These are phyloP conservation scores for Pontoporia blainvillei DNA, from an alignment of 2,113 vertebrate genomes.

Conservation along the genomic window DNA sequence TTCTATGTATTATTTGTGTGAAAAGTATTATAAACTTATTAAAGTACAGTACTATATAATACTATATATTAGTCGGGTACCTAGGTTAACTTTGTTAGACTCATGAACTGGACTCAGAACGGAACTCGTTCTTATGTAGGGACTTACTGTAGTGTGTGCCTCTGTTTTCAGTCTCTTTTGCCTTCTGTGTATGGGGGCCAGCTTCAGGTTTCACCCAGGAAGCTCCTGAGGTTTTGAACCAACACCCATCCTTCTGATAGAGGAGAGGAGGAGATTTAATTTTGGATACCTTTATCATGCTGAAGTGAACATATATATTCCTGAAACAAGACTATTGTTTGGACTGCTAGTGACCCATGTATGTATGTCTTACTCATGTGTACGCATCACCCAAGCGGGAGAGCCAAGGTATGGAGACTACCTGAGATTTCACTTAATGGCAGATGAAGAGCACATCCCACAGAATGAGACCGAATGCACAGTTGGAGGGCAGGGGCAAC, in stretches of 20 bases:
- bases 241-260: not conserved
- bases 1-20: too few relatives aligned
- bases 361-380: not conserved
- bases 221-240: not conserved
- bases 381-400: not conserved
- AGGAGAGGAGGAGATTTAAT: not conserved
- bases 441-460: not conserved
- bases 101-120: too few relatives aligned
- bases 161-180: too few relatives aligned
- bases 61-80: too few relatives aligned
- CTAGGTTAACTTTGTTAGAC: too few relatives aligned
- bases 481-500: not conserved
- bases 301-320: not conserved
- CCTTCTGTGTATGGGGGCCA: too few relatives aligned
- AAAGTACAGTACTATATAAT: too few relatives aligned
- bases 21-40: too few relatives aligned
- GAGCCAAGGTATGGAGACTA: too few relatives aligned
- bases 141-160: too few relatives aligned
- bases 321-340: not conserved
- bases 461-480: not conserved
- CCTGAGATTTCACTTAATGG: not conserved
- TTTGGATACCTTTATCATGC: not conserved
- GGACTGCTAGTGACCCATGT: not conserved
- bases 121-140: too few relatives aligned
- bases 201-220: too few relatives aligned